Evolutionary conservation across 37 sponge, comb jelly and placozoan species (phyloP).

Genomic region (Bolinopsis microptera): DNA sequence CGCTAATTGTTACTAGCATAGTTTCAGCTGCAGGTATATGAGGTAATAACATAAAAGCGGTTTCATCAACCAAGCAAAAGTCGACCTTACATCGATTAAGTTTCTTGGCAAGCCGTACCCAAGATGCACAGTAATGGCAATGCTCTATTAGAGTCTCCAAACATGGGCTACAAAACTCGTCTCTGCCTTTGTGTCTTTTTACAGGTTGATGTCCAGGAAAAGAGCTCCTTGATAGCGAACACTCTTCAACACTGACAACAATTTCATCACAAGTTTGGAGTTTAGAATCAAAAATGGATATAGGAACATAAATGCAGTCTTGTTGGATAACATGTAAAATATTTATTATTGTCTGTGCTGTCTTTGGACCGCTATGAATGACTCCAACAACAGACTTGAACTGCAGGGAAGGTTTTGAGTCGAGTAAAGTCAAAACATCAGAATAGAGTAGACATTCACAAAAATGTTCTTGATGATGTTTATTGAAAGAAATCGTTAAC

Average conservation of each 20-base stretch:
- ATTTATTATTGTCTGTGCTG: background rate
- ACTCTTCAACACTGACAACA: background rate
- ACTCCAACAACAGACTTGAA: background rate
- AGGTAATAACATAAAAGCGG: background rate
- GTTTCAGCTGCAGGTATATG: background rate
- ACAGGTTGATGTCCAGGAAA: background rate
- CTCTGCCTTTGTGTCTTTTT: background rate
- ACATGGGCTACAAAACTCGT: background rate
- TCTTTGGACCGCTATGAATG: background rate
- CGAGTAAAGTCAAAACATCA: background rate
- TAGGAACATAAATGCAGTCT: slow-evolving; percentile 23
- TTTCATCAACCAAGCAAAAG: background rate
- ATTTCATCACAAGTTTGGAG: background rate
- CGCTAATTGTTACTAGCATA: background rate
- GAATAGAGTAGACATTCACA: background rate
- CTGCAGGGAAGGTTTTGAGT: background rate
- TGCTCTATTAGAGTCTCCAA: background rate
- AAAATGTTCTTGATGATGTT: background rate
- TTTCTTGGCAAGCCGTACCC: background rate
- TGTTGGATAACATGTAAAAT: background rate
- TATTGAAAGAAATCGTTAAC: background rate
- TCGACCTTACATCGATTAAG: background rate
- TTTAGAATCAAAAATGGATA: background rate
- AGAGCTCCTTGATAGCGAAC: background rate
- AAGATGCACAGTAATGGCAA: background rate